Evolutionary conservation across 2,113 vertebrate species (phyloP), one percentile per base, ranked within the genome.

Genomic region (human): DNA sequence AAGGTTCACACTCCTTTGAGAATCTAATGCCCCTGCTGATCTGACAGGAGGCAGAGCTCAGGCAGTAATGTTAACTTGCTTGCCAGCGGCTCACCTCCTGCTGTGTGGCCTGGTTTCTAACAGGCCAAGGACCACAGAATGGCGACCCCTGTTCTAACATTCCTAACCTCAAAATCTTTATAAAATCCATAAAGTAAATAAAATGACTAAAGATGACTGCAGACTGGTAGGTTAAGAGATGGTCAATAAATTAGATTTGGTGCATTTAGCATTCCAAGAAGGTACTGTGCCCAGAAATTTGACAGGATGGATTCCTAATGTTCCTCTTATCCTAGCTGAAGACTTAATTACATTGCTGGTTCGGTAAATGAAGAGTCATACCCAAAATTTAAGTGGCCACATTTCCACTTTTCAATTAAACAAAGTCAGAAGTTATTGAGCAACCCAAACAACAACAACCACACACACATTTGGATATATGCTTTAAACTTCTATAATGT

Each of bases 161-260:
- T 90, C 45, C 87, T 95, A 97, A 75, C 22, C 38, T 8, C 4
- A 80, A 89, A 79, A 75, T 66, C n/a, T 43, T 45, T 72, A 86
- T 40, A 68, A 83, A 95, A 94, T 85, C 50, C 50, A 61, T 55
- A 35, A 79, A 64, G 45, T 81, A 90, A 93, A n/a, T 86, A 93
- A 75, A 86, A 94, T 66, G 12, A 97, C 38, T 93, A 66, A 45
- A 92, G 30, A 93, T 66, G 16, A 97, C 38, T 91, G 66, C 35
- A 92, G 35, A 92, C 48, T 57, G 12, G 18, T 4, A 90, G 11
- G 38, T 79, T 90, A 97, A 73, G 57, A 89, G 84, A 94, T 50
- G 61, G 59, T n/a, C 80, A 68, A 57, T 55, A 68, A 75, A 72
- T 78, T 32, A 82, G 17, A 94, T 89, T 52, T 93, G 45, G 10